A percentile compares a stretch with the other conserved stretches of the same genome.
Conservation (phyloP, 92 coral and sea anemone species). For the Hydrozoanthus gracilis region DNA sequence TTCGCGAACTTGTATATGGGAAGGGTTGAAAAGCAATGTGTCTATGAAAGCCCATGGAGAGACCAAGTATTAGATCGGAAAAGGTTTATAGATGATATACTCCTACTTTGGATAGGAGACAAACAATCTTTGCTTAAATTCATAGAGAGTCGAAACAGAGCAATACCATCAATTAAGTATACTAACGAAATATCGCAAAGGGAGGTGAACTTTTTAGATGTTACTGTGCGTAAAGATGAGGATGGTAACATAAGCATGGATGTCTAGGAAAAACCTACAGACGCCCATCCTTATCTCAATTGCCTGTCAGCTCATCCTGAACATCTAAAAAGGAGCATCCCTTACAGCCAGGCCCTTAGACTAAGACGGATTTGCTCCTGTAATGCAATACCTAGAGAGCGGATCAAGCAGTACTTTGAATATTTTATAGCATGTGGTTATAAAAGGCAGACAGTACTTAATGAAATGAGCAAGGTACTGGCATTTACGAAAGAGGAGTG, state of each 20-base stretch:
- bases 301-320: constrained; percentile 41
- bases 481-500: constrained; percentile 49
- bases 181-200: too few relatives aligned
- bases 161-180: constrained; percentile 7
- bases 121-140: constrained; percentile 27
- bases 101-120: constrained; percentile 40
- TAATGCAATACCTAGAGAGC: constrained; percentile 27
- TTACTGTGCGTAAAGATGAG: background rate
- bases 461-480: constrained; percentile 50
- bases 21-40: constrained; percentile 44
- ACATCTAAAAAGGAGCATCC: constrained; percentile 32
- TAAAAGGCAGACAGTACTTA: constrained; percentile 26
- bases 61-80: constrained; percentile 11
- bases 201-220: too few relatives aligned
- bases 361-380: too few relatives aligned
- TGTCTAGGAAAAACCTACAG: background rate
- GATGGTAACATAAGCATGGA: constrained; percentile 42
- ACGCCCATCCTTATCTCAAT: background rate
- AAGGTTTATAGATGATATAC: constrained; percentile 46
- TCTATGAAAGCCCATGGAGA: constrained; percentile 39
- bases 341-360: too few relatives aligned
- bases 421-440: constrained; percentile 45
- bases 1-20: constrained; percentile 54
- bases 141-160: constrained; percentile 30
- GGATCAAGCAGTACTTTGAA: constrained; percentile 32